A percentile compares a stretch with the other conserved stretches of the same genome.
Evolutionary conservation across 37 sponge, comb jelly and placozoan species (phyloP).

Genomic region (Bolinopsis microptera): DNA sequence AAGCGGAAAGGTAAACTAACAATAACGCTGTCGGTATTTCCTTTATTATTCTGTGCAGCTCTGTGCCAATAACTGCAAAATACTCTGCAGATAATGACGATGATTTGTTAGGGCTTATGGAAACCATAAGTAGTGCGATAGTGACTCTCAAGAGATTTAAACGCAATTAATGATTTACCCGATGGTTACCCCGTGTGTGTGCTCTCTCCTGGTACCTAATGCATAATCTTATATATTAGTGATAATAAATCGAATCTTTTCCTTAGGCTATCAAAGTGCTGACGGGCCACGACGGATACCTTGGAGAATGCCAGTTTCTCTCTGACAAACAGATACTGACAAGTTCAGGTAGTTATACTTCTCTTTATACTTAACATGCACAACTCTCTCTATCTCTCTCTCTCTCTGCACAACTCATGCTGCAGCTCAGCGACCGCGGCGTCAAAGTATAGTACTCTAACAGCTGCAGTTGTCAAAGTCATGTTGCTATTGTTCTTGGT

Average conservation of each 20-base stretch:
- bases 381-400: too few relatives aligned
- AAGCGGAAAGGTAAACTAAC: neutral
- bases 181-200: too few relatives aligned
- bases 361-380: neutral
- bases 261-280: conserved; percentile 22
- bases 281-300: conserved; percentile 22
- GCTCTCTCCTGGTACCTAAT: too few relatives aligned
- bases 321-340: conserved; percentile 47
- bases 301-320: conserved; percentile 45
- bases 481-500: neutral
- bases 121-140: neutral
- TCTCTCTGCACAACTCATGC: neutral
- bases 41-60: too few relatives aligned
- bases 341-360: neutral
- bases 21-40: neutral
- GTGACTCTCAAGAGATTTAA: neutral
- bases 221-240: too few relatives aligned
- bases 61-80: too few relatives aligned
- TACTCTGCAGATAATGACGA: neutral
- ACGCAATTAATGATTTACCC: too few relatives aligned
- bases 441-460: neutral
- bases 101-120: neutral
- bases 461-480: neutral
- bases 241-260: too few relatives aligned
- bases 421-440: neutral